A percentile compares a stretch with the other conserved stretches of the same genome.
These are phyloP conservation scores for Aldabrachelys gigantea DNA, from an alignment of 2,113 vertebrate species.

Conservation along the genomic window DNA sequence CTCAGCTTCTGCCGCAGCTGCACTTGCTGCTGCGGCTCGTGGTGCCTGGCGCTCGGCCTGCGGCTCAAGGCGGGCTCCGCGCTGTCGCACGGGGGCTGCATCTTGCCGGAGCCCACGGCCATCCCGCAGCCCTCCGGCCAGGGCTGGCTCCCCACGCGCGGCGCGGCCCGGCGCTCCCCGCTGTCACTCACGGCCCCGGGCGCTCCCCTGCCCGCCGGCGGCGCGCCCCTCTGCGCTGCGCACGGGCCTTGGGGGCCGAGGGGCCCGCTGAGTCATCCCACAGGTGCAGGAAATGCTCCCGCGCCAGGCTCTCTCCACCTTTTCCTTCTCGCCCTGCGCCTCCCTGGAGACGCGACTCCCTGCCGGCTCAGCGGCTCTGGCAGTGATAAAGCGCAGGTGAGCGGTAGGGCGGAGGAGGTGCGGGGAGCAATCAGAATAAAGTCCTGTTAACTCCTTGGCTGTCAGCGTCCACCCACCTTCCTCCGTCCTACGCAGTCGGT, in stretches of 20 bases:
- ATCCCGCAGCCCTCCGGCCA: slow-evolving; percentile 31
- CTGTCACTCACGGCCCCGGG: neutral
- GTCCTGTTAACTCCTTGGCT: slow-evolving; percentile 50
- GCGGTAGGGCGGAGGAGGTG: slow-evolving; percentile 38
- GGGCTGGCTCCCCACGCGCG: neutral
- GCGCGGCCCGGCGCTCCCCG: too few species aligned
- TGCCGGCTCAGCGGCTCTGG: neutral
- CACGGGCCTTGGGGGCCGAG: neutral
- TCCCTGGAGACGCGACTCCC: neutral
- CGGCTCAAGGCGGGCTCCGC: slow-evolving; percentile 86
- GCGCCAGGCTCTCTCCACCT: slow-evolving; percentile 67
- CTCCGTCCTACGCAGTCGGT: neutral
- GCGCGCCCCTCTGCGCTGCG: neutral
- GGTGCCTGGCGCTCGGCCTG: slow-evolving; percentile 82
- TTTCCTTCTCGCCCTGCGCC: neutral
- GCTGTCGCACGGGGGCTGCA: slow-evolving; percentile 74
- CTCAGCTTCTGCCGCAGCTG: slow-evolving; percentile 93
- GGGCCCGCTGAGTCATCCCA: slow-evolving; percentile 16
- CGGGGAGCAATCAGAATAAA: slow-evolving; percentile 30
- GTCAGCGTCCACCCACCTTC: neutral
- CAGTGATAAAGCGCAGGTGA: slow-evolving; percentile 49
- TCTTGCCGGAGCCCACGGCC: slow-evolving; percentile 78
- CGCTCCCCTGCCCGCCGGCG: too few species aligned
- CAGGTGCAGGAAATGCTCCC: slow-evolving; percentile 78
- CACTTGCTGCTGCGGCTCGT: slow-evolving; percentile 76